Conservation (phyloP, 2,888 invertebrate species). For the Ligdia adustata region DNA sequence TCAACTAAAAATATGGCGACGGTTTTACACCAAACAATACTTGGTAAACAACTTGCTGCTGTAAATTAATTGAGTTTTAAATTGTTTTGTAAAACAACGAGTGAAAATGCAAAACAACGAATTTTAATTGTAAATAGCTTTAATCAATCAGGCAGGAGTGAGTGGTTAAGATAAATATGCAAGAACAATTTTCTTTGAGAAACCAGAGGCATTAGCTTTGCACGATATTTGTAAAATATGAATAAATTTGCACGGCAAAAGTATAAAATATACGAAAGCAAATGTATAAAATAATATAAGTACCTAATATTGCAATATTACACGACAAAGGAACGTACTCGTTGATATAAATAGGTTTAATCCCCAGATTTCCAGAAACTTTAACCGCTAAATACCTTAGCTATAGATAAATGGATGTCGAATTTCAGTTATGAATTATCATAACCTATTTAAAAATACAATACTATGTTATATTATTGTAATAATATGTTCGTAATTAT, state of each 20-base stretch:
- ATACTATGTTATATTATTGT: no score
- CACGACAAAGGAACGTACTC: no score
- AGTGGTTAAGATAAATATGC: conserved; percentile 28
- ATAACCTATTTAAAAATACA: no score
- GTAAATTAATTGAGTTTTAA: conserved; percentile 21
- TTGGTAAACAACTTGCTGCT: conserved; percentile 3
- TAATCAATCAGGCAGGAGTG: conserved; percentile 32
- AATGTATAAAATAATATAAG: not conserved
- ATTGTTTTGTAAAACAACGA: conserved; percentile 22
- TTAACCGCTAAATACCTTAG: not conserved
- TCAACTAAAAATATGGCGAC: no score
- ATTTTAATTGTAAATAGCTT: conserved; percentile 35
- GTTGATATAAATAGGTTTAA: no score
- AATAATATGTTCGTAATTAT: no score
- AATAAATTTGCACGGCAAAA: conserved; percentile 7
- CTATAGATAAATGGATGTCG: not conserved
- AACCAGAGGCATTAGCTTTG: conserved; percentile 13
- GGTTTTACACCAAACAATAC: no score
- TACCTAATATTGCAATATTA: not conserved
- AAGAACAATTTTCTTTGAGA: conserved; percentile 28
- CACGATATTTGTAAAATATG: conserved; percentile 17
- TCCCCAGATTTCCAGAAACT: no score
- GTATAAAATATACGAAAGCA: conserved; percentile 1
- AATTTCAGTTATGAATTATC: no score
- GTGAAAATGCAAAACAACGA: conserved; percentile 28